Evolutionary conservation across 2,797 vertebrate genomes (phyloP).

Genomic region (Enteromius viviparus): DNA sequence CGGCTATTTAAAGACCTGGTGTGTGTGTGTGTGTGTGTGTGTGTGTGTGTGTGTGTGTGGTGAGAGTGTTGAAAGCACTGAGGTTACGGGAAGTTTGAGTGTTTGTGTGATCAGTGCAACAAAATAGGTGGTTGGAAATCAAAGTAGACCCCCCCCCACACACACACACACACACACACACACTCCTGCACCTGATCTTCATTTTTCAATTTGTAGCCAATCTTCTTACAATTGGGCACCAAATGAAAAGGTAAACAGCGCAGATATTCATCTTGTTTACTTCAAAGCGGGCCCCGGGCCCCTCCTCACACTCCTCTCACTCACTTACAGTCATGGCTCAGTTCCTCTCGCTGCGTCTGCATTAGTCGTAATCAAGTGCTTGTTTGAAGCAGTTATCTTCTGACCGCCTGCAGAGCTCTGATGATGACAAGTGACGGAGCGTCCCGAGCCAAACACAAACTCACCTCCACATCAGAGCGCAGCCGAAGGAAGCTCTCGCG

Average conservation of each 20-base stretch:
- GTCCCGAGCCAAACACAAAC: slow-evolving; percentile 23
- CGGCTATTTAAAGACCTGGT: slow-evolving; percentile 45
- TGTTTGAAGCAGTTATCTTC: slow-evolving; percentile 56
- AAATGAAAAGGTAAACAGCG: slow-evolving; percentile 78
- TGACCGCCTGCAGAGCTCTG: slow-evolving; percentile 35
- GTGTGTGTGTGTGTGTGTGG: not conserved
- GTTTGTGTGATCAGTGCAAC: slow-evolving; percentile 38
- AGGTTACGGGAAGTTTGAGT: slow-evolving; percentile 36
- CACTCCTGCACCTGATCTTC: slow-evolving; percentile 74
- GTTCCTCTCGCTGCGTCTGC: slow-evolving; percentile 60
- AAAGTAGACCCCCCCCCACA: slow-evolving; percentile 54
- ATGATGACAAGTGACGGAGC: slow-evolving; percentile 48
- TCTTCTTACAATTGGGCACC: slow-evolving; percentile 76
- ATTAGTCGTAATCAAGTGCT: slow-evolving; percentile 76
- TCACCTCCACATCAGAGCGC: not conserved
- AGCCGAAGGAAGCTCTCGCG: not conserved
- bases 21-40: slow-evolving; percentile 4
- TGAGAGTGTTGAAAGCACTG: slow-evolving; percentile 29
- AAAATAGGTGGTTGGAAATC: slow-evolving; percentile 27
- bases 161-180: slow-evolving; percentile 43
- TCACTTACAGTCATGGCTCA: slow-evolving; percentile 40
- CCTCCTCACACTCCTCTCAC: slow-evolving; percentile 39
- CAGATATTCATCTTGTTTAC: slow-evolving; percentile 82
- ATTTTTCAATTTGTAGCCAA: slow-evolving; percentile 84
- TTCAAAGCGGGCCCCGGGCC: slow-evolving; percentile 69